Evolutionary conservation across 2,797 vertebrate genomes (phyloP), one percentile per base, ranked within the genome.

Genomic region (Trichosurus vulpecula): DNA sequence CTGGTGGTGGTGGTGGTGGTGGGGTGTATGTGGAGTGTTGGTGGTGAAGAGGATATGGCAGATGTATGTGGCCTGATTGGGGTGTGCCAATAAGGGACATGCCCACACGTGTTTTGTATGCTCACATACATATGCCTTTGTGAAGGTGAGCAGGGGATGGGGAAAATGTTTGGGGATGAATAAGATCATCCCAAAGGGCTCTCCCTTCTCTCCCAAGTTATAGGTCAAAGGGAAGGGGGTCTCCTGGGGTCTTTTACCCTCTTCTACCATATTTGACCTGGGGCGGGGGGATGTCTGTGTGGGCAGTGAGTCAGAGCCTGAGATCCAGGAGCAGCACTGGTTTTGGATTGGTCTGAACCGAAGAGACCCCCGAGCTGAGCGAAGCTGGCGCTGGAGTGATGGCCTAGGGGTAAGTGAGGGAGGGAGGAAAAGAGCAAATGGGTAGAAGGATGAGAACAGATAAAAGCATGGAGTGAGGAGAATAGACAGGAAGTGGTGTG

Each of bases 341-440:
- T 99, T 99, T 97, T 99, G 99, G 99, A 99, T 99, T 0, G 99
- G 99, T 61, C 98, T 99, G 96, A 99, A 99, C 98, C 99, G 99
- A 16, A 99, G 99, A 90, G 99, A 99, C 98, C 99, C 99, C 0
- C 51, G 98, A 54, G 99, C 98, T 19, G 99, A 99, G 29, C 99
- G 98, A 97, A 99, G 99, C 98, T 99, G 99, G 99, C 99, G 98
- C 92, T 99, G 99, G 99, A 99, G 99, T 0, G 99, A 99, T 0
- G 99, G 99, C 35, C 97, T 99, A 11, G 99, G 99, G 98, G 99
- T 99, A 98, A 99, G 99, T 13, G 52, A 16, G 31, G 66, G 74
- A 4, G 56, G 54, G 3, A 0, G 61, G 51, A 47, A 87, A 19
- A 27, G 41, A 87, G 74, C 29, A 10, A 87, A 35, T 0, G 74